phyloP scores from a whole-genome alignment of 2,797 vertebrate species.

The Otus scops region DNA sequence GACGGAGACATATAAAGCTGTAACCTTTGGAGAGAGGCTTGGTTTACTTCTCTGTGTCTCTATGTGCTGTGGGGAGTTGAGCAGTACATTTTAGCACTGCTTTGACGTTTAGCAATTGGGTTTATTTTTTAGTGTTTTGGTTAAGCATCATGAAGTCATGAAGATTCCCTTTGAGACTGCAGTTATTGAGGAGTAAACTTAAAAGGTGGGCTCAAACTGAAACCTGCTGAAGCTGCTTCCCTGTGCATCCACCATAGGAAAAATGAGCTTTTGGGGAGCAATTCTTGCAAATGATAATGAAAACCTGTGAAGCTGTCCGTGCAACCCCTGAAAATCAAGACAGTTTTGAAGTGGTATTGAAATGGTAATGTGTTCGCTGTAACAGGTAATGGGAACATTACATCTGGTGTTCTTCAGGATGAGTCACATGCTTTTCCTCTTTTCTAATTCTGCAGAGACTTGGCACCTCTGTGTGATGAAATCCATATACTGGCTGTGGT shows the following conservation, averaged over 20 bases:
- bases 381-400: constrained; percentile 44
- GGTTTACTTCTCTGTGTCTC: neutral
- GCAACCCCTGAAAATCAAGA: neutral
- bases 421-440: constrained; percentile 30
- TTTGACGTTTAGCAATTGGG: neutral
- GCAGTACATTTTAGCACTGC: neutral
- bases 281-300: neutral
- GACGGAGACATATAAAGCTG: accelerated
- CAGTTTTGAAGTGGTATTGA: neutral
- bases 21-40: neutral
- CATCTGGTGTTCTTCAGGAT: constrained; percentile 50
- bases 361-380: neutral
- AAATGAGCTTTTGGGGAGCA: neutral
- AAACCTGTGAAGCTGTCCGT: neutral
- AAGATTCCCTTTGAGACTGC: neutral
- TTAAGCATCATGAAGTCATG: neutral
- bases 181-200: neutral
- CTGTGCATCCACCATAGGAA: neutral
- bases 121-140: neutral
- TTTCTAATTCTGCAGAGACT: constrained; percentile 30
- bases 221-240: neutral
- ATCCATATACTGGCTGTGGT: constrained; percentile 15
- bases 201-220: neutral
- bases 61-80: neutral
- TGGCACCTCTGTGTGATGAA: constrained; percentile 55